These are phyloP conservation scores for Diplosoma virens DNA, from an alignment of 23 tunicate genomes.

Conservation along the genomic window DNA sequence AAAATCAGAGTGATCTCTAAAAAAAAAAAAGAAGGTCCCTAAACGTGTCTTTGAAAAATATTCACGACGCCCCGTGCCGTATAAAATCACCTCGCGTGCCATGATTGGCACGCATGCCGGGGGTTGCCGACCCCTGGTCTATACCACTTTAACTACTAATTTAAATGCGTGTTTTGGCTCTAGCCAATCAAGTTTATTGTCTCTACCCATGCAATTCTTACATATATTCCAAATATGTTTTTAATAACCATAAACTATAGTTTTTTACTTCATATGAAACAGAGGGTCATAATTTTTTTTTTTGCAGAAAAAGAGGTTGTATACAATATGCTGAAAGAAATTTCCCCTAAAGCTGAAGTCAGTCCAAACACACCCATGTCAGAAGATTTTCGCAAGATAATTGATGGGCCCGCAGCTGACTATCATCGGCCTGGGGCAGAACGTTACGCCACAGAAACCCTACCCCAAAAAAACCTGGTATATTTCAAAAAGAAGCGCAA, in stretches of 20 bases:
- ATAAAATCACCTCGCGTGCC: too few species aligned
- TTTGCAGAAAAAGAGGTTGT: slow-evolving; percentile 69
- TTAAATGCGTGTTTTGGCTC: too few species aligned
- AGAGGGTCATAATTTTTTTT: background rate
- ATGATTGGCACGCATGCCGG: too few species aligned
- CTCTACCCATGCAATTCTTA: too few species aligned
- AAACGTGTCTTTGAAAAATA: too few species aligned
- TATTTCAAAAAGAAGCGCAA: slow-evolving; percentile 2
- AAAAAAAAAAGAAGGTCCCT: too few species aligned
- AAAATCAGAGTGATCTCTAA: too few species aligned
- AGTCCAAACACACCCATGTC: slow-evolving; percentile 55
- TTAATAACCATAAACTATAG: background rate
- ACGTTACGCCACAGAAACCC: background rate
- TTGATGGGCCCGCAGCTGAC: slow-evolving; percentile 25
- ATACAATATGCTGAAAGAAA: slow-evolving; percentile 55
- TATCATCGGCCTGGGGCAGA: slow-evolving; percentile 11
- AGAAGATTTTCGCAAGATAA: background rate
- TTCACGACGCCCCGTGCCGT: too few species aligned
- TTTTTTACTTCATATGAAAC: background rate
- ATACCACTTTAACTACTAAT: too few species aligned
- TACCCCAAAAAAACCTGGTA: background rate
- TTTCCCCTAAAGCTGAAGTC: slow-evolving; percentile 26
- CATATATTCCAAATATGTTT: too few species aligned
- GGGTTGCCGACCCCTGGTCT: too few species aligned
- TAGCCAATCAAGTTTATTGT: too few species aligned